Percentiles rank a stretch among this genome's conserved stretches.
Evolutionary conservation across 2,888 invertebrate genomes (phyloP).

Genomic region (Anoplius nigerrimus): DNA sequence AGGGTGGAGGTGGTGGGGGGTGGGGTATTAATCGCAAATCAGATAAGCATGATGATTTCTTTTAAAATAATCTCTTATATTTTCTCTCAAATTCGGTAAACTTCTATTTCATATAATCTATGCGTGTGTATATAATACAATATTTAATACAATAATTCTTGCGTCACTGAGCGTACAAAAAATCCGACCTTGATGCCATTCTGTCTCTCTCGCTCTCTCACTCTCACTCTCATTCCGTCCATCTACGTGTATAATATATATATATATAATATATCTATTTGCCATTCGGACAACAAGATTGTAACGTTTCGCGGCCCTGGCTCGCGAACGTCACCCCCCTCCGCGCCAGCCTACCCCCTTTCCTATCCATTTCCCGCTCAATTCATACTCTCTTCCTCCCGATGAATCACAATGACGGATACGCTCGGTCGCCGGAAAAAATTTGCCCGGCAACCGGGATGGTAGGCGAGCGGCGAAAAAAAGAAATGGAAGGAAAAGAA

Average conservation of each 20-base stretch:
- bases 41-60: constrained; percentile 1
- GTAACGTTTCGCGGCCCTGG: too few species aligned
- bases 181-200: constrained; percentile 30
- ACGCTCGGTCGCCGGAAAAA: constrained; percentile 18
- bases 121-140: constrained; percentile 56
- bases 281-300: constrained; percentile 31
- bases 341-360: neutral
- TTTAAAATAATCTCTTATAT: constrained; percentile 72
- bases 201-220: constrained; percentile 32
- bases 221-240: constrained; percentile 3
- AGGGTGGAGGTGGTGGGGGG: neutral
- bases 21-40: neutral
- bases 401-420: constrained; percentile 49
- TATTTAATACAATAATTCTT: constrained; percentile 62
- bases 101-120: constrained; percentile 57
- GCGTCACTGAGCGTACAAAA: constrained; percentile 56
- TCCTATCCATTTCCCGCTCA: neutral
- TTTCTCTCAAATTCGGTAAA: constrained; percentile 64
- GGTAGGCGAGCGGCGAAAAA: neutral
- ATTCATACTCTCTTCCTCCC: constrained; percentile 29
- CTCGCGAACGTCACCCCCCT: constrained; percentile 24
- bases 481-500: constrained; percentile 30
- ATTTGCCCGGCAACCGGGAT: constrained; percentile 7
- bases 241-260: constrained; percentile 3
- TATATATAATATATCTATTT: constrained; percentile 10